These are phyloP conservation scores for Alauda arvensis DNA, from an alignment of 2,797 vertebrate genomes.

Conservation along the genomic window DNA sequence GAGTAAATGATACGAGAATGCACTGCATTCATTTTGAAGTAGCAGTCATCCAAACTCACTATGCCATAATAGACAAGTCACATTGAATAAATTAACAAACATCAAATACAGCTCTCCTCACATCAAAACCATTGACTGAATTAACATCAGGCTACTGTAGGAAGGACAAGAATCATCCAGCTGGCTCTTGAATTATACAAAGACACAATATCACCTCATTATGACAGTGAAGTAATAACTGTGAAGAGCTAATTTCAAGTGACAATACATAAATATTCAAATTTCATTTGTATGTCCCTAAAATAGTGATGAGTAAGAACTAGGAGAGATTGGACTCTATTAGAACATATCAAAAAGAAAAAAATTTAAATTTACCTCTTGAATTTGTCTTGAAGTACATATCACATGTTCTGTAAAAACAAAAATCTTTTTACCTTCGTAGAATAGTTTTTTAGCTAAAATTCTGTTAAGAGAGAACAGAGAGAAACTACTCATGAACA, in stretches of 20 bases:
- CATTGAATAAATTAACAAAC: slow-evolving; percentile 25
- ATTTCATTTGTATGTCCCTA: slow-evolving; percentile 2
- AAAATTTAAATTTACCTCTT: background rate
- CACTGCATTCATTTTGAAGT: slow-evolving; percentile 5
- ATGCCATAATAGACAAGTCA: background rate
- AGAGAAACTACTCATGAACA: background rate
- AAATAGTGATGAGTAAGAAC: slow-evolving; percentile 19
- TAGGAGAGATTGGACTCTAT: background rate
- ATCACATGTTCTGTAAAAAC: background rate
- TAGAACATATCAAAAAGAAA: background rate
- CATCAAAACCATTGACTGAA: slow-evolving; percentile 17
- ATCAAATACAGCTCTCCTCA: background rate
- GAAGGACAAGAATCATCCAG: slow-evolving; percentile 39
- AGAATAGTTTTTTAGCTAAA: background rate
- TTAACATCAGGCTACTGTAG: slow-evolving; percentile 21
- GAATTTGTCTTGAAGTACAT: background rate
- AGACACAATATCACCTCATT: slow-evolving; percentile 52
- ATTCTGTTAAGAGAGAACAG: background rate
- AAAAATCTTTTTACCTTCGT: background rate
- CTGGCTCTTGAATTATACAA: slow-evolving; percentile 44
- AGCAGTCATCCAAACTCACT: background rate
- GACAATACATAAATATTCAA: slow-evolving; percentile 32
- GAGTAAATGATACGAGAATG: background rate
- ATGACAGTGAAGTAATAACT: slow-evolving; percentile 27
- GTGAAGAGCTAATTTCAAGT: slow-evolving; percentile 38